phyloP scores from a whole-genome alignment of 2,888 invertebrate species.

The Xylota segnis region DNA sequence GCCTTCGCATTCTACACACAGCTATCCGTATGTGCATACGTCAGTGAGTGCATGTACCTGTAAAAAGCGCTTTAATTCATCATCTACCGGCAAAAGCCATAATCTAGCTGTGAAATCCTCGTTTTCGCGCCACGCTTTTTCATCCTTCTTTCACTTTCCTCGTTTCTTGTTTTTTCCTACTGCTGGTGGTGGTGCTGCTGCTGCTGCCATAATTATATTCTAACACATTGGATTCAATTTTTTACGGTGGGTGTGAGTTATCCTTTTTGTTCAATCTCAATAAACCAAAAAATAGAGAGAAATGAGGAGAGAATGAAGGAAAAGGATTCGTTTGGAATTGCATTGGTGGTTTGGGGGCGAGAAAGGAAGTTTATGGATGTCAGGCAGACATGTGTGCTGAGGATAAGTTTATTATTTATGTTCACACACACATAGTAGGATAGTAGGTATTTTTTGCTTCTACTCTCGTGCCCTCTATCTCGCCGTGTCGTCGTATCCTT shows the following conservation, averaged over 20 bases:
- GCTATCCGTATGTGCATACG: not conserved
- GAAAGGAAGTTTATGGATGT: not conserved
- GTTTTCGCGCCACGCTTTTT: not conserved
- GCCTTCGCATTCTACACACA: not conserved
- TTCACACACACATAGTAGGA: constrained; percentile 42
- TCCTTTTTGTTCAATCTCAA: constrained; percentile 36
- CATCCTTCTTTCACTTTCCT: not conserved
- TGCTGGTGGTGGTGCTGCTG: too few relatives aligned
- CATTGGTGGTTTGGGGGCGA: constrained; percentile 1
- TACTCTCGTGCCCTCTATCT: not conserved
- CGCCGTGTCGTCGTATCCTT: constrained; percentile 31
- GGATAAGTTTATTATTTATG: constrained; percentile 74
- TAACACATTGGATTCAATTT: constrained; percentile 25
- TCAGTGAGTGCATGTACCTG: not conserved
- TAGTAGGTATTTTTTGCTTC: not conserved
- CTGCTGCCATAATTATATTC: not conserved
- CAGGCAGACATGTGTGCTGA: constrained; percentile 27
- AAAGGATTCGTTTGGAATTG: constrained; percentile 24
- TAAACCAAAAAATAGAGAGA: constrained; percentile 4
- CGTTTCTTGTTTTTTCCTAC: not conserved
- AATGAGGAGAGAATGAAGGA: not conserved
- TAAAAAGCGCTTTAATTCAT: constrained; percentile 14
- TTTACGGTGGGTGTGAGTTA: constrained; percentile 22
- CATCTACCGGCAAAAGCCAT: constrained; percentile 18
- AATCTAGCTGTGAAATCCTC: constrained; percentile 21